These are phyloP conservation scores for Clarias gariepinus DNA, from an alignment of 2,113 vertebrate species.

Conservation along the genomic window DNA sequence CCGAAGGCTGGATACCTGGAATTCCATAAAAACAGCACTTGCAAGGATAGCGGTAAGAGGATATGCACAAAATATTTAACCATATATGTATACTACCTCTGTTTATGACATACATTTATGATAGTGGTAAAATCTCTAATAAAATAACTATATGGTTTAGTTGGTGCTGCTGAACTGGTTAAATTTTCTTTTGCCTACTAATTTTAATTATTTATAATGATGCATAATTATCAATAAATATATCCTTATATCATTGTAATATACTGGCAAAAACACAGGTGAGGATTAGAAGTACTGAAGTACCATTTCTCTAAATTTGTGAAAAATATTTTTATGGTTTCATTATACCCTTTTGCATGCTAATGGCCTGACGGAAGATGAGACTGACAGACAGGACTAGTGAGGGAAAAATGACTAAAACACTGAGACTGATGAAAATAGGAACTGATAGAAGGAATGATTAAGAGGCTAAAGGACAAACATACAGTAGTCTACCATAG, in stretches of 20 bases:
- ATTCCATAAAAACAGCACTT: constrained; percentile 89
- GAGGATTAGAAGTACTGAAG: not conserved
- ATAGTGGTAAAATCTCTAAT: too few relatives aligned
- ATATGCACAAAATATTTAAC: not conserved
- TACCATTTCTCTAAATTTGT: not conserved
- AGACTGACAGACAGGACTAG: not conserved
- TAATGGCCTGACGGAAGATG: not conserved
- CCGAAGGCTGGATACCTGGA: constrained; percentile 92
- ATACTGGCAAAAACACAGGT: not conserved
- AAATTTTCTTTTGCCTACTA: not conserved
- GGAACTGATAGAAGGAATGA: not conserved
- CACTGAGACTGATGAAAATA: not conserved
- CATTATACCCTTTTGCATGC: not conserved
- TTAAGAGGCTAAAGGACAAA: too few relatives aligned
- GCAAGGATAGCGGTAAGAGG: constrained; percentile 87
- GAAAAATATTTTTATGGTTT: not conserved
- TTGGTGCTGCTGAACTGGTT: constrained; percentile 64
- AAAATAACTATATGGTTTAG: too few relatives aligned
- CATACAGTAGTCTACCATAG: too few relatives aligned
- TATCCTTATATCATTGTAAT: not conserved
- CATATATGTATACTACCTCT: too few relatives aligned
- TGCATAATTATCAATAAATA: not conserved
- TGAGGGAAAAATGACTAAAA: not conserved
- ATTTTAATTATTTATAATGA: not conserved
- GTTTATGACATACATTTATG: not conserved